Conservation (phyloP, 2,113 vertebrate species). For the Cygnus atratus region DNA sequence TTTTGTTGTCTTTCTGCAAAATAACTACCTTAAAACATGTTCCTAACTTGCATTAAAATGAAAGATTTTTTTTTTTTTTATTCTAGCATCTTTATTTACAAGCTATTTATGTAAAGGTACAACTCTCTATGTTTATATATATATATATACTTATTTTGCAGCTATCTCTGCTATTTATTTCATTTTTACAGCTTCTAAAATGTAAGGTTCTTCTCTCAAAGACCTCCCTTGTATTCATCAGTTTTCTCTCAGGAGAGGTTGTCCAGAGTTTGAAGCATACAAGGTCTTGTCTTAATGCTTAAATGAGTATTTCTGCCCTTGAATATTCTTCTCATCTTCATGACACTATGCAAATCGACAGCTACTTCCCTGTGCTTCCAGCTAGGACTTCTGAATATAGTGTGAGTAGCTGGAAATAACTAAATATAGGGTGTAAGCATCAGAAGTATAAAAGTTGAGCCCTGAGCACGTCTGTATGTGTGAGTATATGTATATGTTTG, state of each 20-base stretch:
- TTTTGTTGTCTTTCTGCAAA: not conserved
- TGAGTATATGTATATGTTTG: not conserved
- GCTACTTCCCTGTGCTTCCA: slow-evolving; percentile 12
- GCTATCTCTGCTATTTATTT: slow-evolving; percentile 6
- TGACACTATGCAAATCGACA: slow-evolving; percentile 45
- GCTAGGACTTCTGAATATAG: slow-evolving; percentile 4
- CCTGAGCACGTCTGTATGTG: not conserved
- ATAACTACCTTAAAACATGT: not conserved
- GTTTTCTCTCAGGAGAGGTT: slow-evolving; percentile 40
- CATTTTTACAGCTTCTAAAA: slow-evolving; percentile 25
- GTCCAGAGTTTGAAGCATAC: not conserved
- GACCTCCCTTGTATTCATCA: not conserved
- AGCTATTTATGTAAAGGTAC: not conserved
- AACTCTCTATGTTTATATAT: not conserved
- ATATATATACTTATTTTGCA: not conserved
- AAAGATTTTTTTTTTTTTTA: not conserved
- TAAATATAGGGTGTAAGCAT: not conserved
- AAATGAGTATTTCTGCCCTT: slow-evolving; percentile 4
- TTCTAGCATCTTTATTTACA: not conserved
- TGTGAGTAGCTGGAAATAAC: not conserved
- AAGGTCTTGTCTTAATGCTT: slow-evolving; percentile 29
- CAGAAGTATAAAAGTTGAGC: not conserved
- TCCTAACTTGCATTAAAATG: not conserved
- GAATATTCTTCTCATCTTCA: slow-evolving; percentile 16
- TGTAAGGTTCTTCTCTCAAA: not conserved